Percentiles rank a stretch among this genome's conserved stretches.
phyloP scores from a whole-genome alignment of 2,888 invertebrate genomes.

The Exephanes ischioxanthus region DNA sequence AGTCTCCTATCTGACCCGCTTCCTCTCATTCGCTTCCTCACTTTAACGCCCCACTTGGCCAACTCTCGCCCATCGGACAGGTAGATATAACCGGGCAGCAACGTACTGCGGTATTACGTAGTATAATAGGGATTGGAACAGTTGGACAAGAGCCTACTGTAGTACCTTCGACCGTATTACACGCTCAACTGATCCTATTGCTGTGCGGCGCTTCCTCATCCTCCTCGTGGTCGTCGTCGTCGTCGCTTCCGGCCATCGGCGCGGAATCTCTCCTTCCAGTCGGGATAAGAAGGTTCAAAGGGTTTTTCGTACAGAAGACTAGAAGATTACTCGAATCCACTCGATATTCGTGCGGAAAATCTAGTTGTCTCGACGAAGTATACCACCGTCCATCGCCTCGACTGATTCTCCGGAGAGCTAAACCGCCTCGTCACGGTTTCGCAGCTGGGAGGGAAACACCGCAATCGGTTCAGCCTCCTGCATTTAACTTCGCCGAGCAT shows the following conservation, averaged over 20 bases:
- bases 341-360: constrained; percentile 55
- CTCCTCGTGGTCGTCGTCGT: neutral
- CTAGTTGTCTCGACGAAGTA: constrained; percentile 38
- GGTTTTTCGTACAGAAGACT: constrained; percentile 23
- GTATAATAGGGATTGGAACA: constrained; percentile 63
- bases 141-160: constrained; percentile 65
- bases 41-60: constrained; percentile 38
- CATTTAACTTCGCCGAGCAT: neutral
- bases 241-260: constrained; percentile 53
- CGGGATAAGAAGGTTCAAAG: constrained; percentile 66
- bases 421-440: neutral
- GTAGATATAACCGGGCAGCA: constrained; percentile 49
- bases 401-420: neutral
- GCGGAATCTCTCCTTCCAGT: constrained; percentile 18
- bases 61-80: constrained; percentile 43
- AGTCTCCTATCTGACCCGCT: constrained; percentile 13
- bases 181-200: constrained; percentile 68
- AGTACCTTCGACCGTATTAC: constrained; percentile 64
- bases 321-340: constrained; percentile 19
- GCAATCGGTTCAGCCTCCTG: neutral
- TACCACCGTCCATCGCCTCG: neutral
- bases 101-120: constrained; percentile 49
- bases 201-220: constrained; percentile 33
- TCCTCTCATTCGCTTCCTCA: constrained; percentile 47
- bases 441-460: neutral